phyloP scores from a whole-genome alignment of 2,888 invertebrate species.

The Caenorhabditis angaria region DNA sequence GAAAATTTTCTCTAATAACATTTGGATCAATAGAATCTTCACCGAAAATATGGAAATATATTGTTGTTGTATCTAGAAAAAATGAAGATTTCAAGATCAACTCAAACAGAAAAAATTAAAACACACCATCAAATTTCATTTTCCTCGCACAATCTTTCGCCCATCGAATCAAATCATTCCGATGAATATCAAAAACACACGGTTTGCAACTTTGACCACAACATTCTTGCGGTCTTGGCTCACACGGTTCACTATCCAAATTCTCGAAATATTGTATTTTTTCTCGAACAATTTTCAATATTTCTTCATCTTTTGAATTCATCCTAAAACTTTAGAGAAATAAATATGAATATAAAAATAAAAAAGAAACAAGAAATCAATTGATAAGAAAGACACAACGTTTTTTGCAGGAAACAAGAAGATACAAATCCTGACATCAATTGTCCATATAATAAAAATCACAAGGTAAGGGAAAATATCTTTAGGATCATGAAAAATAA shows the following conservation, averaged over 20 bases:
- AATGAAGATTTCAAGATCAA: too few relatives aligned
- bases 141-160: constrained; percentile 22
- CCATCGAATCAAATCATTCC: constrained; percentile 27
- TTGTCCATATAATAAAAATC: constrained; percentile 17
- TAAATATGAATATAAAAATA: neutral
- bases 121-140: constrained; percentile 9
- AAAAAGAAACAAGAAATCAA: neutral
- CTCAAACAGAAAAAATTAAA: neutral
- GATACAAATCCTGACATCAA: constrained; percentile 9
- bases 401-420: neutral
- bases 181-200: constrained; percentile 43
- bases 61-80: neutral
- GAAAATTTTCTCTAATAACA: neutral
- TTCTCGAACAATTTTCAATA: constrained; percentile 24
- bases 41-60: neutral
- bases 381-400: neutral
- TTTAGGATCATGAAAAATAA: neutral
- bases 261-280: neutral
- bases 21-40: neutral
- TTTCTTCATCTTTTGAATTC: constrained; percentile 11
- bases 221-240: constrained; percentile 39
- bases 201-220: constrained; percentile 42
- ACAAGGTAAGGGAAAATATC: constrained; percentile 6
- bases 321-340: neutral
- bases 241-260: constrained; percentile 20